phyloP scores from a whole-genome alignment of 2,797 vertebrate genomes.

The Coluber constrictor region DNA sequence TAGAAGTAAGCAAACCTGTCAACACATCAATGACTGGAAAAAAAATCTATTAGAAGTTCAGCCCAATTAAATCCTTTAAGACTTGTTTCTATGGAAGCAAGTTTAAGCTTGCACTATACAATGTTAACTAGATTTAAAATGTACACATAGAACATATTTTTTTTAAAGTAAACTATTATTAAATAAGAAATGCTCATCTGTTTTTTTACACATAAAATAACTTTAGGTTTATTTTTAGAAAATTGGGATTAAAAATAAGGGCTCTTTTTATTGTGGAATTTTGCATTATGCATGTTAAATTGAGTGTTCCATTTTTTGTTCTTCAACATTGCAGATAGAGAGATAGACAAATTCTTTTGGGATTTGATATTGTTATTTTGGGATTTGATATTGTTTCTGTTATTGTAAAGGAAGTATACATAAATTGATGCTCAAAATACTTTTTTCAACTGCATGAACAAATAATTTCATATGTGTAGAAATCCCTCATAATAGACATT shows the following conservation, averaged over 20 bases:
- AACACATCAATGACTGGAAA: neutral
- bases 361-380: too few relatives aligned
- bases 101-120: neutral
- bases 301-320: conserved; percentile 41
- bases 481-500: neutral
- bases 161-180: neutral
- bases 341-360: too few relatives aligned
- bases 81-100: neutral
- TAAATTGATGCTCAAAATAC: neutral
- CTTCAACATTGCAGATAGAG: conserved; percentile 2
- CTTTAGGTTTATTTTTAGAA: conserved; percentile 17
- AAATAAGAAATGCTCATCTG: neutral
- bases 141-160: neutral
- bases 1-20: conserved; percentile 1
- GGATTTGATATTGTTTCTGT: too few relatives aligned
- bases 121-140: conserved; percentile 3
- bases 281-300: conserved; percentile 29
- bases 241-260: conserved; percentile 36
- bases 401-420: too few relatives aligned
- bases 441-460: conserved; percentile 27
- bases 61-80: neutral
- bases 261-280: conserved; percentile 22
- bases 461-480: neutral
- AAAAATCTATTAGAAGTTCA: neutral
- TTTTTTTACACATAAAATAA: conserved; percentile 5